phyloP scores from a whole-genome alignment of 2,888 invertebrate genomes.

The Tachina lurida region DNA sequence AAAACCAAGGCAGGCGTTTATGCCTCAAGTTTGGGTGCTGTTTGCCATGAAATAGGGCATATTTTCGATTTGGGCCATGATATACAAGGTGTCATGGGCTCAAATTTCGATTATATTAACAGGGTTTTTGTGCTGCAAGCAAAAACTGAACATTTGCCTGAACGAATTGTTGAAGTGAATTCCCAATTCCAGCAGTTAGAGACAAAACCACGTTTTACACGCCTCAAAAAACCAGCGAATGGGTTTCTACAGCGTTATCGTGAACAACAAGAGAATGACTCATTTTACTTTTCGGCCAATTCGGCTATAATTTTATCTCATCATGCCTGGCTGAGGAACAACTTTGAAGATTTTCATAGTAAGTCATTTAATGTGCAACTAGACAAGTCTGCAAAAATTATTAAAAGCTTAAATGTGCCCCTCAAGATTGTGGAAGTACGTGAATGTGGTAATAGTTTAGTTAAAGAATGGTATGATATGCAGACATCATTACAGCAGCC shows the following conservation, averaged over 20 bases:
- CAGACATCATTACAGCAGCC: constrained; percentile 26
- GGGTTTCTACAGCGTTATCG: constrained; percentile 80
- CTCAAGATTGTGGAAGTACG: constrained; percentile 80
- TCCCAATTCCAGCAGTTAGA: not conserved
- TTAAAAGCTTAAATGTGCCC: constrained; percentile 52
- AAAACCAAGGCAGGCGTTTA: constrained; percentile 94
- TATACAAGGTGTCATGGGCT: constrained; percentile 95
- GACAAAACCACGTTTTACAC: constrained; percentile 77
- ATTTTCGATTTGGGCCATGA: constrained; percentile 97
- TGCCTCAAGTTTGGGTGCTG: constrained; percentile 94
- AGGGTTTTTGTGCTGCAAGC: constrained; percentile 88
- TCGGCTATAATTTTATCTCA: constrained; percentile 80
- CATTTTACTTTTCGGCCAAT: constrained; percentile 80
- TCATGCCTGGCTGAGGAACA: constrained; percentile 80
- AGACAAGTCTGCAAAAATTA: not conserved
- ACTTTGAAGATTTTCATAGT: not conserved
- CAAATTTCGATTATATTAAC: constrained; percentile 93
- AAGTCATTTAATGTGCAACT: constrained; percentile 29
- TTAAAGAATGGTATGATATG: constrained; percentile 78
- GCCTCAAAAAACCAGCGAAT: constrained; percentile 74
- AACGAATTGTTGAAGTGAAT: constrained; percentile 75
- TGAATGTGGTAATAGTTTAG: constrained; percentile 77
- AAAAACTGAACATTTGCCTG: constrained; percentile 81
- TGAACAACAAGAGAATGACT: constrained; percentile 80
- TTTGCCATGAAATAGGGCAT: constrained; percentile 94